Percentiles rank a stretch among this genome's conserved stretches.
These are phyloP conservation scores for Drosophila tropicalis DNA, from an alignment of 1,140 invertebrate genomes.

Conservation along the genomic window DNA sequence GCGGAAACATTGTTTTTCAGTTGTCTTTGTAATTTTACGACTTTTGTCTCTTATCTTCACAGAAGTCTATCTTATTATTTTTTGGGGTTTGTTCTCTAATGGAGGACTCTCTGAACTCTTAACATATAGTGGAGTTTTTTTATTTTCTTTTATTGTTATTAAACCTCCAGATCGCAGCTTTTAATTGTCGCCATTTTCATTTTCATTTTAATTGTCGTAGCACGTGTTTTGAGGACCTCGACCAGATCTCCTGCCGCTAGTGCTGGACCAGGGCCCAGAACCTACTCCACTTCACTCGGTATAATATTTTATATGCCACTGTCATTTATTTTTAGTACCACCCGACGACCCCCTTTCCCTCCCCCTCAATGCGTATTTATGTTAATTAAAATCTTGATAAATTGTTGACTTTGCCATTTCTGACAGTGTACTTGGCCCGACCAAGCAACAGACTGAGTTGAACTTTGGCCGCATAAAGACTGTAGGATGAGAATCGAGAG, in stretches of 20 bases:
- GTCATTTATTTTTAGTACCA: conserved; percentile 41
- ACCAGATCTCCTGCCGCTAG: conserved; percentile 7
- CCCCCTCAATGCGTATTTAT: conserved; percentile 35
- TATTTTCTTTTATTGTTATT: conserved; percentile 2
- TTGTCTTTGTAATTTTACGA: neutral
- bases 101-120: conserved; percentile 31
- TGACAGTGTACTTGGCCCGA: conserved; percentile 21
- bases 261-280: conserved; percentile 4
- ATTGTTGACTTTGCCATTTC: conserved; percentile 51
- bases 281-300: conserved; percentile 10
- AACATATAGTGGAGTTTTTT: conserved; percentile 53
- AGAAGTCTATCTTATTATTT: neutral
- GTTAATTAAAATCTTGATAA: conserved; percentile 74
- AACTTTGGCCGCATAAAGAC: neutral
- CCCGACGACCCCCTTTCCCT: too few relatives aligned
- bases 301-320: conserved; percentile 36
- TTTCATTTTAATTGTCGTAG: conserved; percentile 52
- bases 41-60: neutral
- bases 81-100: neutral
- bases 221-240: conserved; percentile 32
- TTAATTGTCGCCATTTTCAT: conserved; percentile 59
- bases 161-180: conserved; percentile 46
- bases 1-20: conserved; percentile 42
- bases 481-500: neutral
- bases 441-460: conserved; percentile 16